Base-by-base conservation (phyloP, 2,888 invertebrate species). In the Augochlorella aurata region DNA sequence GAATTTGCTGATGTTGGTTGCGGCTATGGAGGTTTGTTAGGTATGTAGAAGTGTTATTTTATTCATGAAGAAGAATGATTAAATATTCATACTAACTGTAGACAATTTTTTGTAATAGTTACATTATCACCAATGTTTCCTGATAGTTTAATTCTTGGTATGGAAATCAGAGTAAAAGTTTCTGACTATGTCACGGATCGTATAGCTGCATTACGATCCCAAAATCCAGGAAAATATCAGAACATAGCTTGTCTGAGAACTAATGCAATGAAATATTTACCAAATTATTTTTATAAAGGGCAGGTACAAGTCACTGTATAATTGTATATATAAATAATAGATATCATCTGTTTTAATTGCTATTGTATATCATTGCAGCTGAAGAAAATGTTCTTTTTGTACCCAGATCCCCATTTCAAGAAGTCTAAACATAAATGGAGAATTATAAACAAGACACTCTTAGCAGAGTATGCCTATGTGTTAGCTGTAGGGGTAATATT, bases 331-430 rank as follows among this genome's bases (percentile, higher is more conserved):
- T 38, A 50, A 12, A 45, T 45, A 44, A 54, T 38, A 74, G 66
- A 49, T 47, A 68, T 61, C 29, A 21, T 61, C 29, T 3, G 16
- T 50, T 52, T 71, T 73, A 44, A 73, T 77, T 70, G 71, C 69
- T 74, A 49, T 72, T 72, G 77, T 45, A 4, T 58, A 77, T 74
- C 45, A 81, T 83, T 79, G 86, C 94, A 99, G 97, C 94, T 99
- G 65, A 96, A 96, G 83, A 99, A 99, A 94, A 98, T 99, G 97
- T 99, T 99, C 94, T 99, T 99, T 94, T 94, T 99, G 24, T 99
- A 99, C 94, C 99, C 99, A 44, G 99, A 99, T 94, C 99, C 99
- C 49, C 99, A 99, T 94, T 99, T 99, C 94, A 99, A 99, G 94
- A 98, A 97, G 92, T 97, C 98, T 0, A 99, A 99, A 94, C 99